Base-by-base conservation (phyloP, 2,888 invertebrate genomes). In the Coenonympha glycerion region DNA sequence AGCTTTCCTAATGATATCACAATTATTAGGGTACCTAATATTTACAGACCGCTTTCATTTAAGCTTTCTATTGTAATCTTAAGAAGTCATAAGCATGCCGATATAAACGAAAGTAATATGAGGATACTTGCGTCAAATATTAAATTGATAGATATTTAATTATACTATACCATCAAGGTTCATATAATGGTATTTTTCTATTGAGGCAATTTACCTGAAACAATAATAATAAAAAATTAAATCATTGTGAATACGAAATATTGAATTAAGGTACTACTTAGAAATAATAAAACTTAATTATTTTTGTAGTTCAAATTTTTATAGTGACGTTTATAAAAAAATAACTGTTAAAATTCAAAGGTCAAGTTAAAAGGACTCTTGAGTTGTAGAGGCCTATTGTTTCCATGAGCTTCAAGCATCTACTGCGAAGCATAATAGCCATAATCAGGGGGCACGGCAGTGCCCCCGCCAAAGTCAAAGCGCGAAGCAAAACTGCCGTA, bases 331-430 rank as follows among this genome's bases (percentile, higher is more conserved):
- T 9, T n/a, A n/a, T n/a, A n/a, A 40, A 37, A 40, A 40, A 36
- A 11, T 36, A 15, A n/a, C 11, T 6, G 11, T 41, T 30, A 6
- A 30, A 22, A 6, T 24, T 33, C 31, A 31, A 31, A 33, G 31
- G 44, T 31, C 21, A 31, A 31, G 31, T 33, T 13, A 9, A 31
- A 44, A 44, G 8, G 44, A 30, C 36, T 28, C 49, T 30, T 36
- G 26, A 41, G 16, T 33, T 33, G 18, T 21, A 28, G 36, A 28
- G 42, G 6, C 13, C 21, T 28, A 53, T 53, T 53, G 40, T 49
- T 52, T 41, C 22, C 18, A 39, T 31, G 51, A 39, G 64, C n/a
- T 65, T 64, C 62, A 61, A 63, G 57, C 47, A 64, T 61, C 62
- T 56, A 22, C 18, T 57, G 52, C 39, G 49, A 49, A 49, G 40